Conservation (phyloP, 2,113 vertebrate species). For the Larimichthys polyactis region DNA sequence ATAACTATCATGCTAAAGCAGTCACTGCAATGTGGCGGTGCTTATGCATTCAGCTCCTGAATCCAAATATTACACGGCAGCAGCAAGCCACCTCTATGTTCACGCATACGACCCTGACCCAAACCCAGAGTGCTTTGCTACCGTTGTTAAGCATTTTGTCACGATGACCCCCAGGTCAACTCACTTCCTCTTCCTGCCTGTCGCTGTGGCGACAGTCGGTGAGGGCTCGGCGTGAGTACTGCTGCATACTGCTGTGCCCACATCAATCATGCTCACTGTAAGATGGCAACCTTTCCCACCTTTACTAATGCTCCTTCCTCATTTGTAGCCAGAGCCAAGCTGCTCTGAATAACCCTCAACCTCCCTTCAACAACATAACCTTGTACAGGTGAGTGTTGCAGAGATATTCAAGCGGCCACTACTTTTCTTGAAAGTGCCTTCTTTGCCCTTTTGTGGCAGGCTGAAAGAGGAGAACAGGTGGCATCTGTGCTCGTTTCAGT, state of each 20-base stretch:
- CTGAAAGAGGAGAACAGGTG: neutral
- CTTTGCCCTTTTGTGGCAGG: constrained; percentile 78
- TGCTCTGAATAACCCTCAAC: constrained; percentile 75
- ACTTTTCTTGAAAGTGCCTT: constrained; percentile 67
- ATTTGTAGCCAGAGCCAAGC: constrained; percentile 71
- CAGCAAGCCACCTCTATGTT: constrained; percentile 36
- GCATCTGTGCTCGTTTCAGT: neutral
- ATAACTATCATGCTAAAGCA: neutral
- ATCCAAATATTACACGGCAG: constrained; percentile 39
- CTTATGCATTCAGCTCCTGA: constrained; percentile 28
- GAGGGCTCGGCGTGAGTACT: constrained; percentile 58
- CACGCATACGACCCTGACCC: constrained; percentile 70
- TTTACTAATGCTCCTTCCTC: constrained; percentile 70
- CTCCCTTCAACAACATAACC: constrained; percentile 59
- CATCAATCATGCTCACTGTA: constrained; percentile 78
- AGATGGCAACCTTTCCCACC: constrained; percentile 76
- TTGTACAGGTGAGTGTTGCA: constrained; percentile 59
- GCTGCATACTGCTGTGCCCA: constrained; percentile 52
- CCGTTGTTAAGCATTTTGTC: constrained; percentile 80
- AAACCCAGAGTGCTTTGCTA: constrained; percentile 63
- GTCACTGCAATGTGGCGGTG: constrained; percentile 1
- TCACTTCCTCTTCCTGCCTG: constrained; percentile 76
- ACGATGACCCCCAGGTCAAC: constrained; percentile 67
- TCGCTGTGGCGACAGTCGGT: constrained; percentile 55
- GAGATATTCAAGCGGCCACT: constrained; percentile 27